Evolutionary conservation across 2,113 vertebrate genomes (phyloP).

Genomic region (Hemicordylus capensis): DNA sequence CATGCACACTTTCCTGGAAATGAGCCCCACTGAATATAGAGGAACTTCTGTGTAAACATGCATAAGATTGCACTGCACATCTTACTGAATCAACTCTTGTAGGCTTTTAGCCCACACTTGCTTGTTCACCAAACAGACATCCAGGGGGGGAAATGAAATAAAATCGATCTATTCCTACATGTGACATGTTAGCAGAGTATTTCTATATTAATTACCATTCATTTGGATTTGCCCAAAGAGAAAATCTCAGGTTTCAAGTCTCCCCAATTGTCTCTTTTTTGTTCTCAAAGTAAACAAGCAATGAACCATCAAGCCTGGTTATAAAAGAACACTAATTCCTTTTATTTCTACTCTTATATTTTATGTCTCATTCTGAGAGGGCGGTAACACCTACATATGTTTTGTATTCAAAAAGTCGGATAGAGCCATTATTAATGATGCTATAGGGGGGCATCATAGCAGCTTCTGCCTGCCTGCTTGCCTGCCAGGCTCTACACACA

Average conservation of each 20-base stretch:
- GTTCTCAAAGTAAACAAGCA: not conserved
- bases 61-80: no score
- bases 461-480: not conserved
- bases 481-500: not conserved
- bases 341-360: not conserved
- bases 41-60: no score
- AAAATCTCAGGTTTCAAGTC: not conserved
- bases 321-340: not conserved
- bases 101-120: not conserved
- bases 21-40: no score
- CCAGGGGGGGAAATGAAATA: no score
- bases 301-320: not conserved
- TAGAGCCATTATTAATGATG: not conserved
- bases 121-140: no score
- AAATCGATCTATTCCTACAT: not conserved
- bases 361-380: not conserved
- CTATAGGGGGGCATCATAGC: not conserved
- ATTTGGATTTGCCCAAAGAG: not conserved
- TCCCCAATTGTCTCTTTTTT: not conserved
- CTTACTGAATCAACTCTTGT: not conserved
- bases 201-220: not conserved
- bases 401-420: not conserved
- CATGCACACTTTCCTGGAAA: no score
- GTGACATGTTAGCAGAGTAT: not conserved
- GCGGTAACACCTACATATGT: not conserved